Evolutionary conservation across 2,888 invertebrate genomes (phyloP).

Genomic region (Lasioglossum villosulum): DNA sequence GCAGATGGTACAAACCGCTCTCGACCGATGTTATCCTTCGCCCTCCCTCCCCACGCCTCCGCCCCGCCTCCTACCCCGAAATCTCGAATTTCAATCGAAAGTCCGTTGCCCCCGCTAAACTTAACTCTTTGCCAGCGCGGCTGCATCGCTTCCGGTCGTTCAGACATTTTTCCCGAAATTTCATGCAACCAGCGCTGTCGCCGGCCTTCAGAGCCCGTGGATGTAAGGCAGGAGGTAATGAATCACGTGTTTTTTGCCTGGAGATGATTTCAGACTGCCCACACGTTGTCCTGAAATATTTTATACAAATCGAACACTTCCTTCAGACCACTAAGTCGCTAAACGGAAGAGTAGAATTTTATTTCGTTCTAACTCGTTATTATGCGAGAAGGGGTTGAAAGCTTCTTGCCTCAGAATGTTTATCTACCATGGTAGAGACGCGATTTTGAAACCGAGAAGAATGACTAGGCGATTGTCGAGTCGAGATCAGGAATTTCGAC

Average conservation of each 20-base stretch:
- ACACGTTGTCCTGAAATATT: not conserved
- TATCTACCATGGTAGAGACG: not conserved
- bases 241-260: not conserved
- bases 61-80: not conserved
- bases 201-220: slow-evolving; percentile 34
- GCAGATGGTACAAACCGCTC: not conserved
- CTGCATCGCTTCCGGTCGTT: slow-evolving; percentile 64
- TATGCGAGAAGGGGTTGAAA: not conserved
- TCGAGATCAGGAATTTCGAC: not conserved
- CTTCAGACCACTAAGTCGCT: not conserved
- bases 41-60: not conserved
- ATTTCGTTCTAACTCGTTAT: too few species aligned
- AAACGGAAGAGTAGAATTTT: too few species aligned
- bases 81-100: slow-evolving; percentile 60
- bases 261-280: not conserved
- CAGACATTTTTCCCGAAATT: slow-evolving; percentile 69
- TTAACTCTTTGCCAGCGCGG: slow-evolving; percentile 60
- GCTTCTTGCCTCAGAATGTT: not conserved
- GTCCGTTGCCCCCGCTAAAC: slow-evolving; percentile 66
- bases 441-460: not conserved
- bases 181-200: slow-evolving; percentile 50
- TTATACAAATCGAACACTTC: too few species aligned
- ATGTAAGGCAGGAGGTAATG: not conserved
- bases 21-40: not conserved
- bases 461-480: not conserved